Base-by-base conservation (phyloP, 2,113 vertebrate species). In the Mus spicilegus region DNA sequence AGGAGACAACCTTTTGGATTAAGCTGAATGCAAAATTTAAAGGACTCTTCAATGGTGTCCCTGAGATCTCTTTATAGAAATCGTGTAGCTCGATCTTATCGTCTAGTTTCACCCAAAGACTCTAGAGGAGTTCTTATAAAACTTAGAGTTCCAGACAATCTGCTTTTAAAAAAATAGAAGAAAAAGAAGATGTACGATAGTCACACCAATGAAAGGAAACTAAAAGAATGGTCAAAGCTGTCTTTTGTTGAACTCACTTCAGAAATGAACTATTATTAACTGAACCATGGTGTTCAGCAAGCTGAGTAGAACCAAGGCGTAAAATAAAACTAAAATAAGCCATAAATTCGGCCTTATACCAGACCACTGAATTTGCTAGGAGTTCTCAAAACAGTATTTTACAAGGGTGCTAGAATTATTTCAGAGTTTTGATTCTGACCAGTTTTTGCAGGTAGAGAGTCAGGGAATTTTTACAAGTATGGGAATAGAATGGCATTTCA, bases 211-310 rank as follows among this genome's bases (percentile, higher is more conserved):
- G 72, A 94, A 96, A 90, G 39, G 88, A 92, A n/a, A 11, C 42
- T 96, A 58, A 96, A 95, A 95, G 93, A 93, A 96, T 87, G 20
- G 77, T 89, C 82, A 96, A 93, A 95, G 56, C 87, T 90, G 73
- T 90, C 96, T 90, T 97, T 95, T 96, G 92, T 89, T 95, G 95
- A 95, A 69, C 11, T 19, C 39, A 82, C 90, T 92, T 97, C 96
- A 95, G 87, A 96, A 97, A 96, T 93, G 58, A 90, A 69, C 92
- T 97, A 91, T 96, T 97, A 96, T 96, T 96, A 96, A 87, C 87
- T 93, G 65, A 96, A 67, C 80, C 82, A 28, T 81, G 39, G n/a
- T 84, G 65, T 85, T 96, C 87, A 39, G 85, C 95, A 93, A 33
- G 56, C 78, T 93, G 80, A 90, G 33, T 87, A 26, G 46, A 96